phyloP scores from a whole-genome alignment of 2,113 vertebrate genomes.

The Stigmatopora nigra region DNA sequence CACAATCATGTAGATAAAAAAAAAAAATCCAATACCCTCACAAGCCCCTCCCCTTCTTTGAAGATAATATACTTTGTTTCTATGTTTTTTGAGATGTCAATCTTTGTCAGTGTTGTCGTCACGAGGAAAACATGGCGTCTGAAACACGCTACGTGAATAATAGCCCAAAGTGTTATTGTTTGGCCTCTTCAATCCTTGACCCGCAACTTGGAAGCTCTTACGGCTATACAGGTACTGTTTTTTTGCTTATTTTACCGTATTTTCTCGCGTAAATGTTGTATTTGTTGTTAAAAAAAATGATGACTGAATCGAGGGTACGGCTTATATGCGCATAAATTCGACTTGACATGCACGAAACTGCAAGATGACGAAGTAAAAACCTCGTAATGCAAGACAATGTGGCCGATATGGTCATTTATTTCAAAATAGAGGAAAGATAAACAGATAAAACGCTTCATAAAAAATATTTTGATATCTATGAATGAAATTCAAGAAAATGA shows the following conservation, averaged over 20 bases:
- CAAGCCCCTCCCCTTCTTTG: too few species aligned
- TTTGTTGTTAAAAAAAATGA: too few species aligned
- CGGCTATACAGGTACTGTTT: background rate
- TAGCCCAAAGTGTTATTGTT: background rate
- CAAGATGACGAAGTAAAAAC: too few species aligned
- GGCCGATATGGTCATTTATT: too few species aligned
- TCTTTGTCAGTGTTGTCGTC: conserved; percentile 33
- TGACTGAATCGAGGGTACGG: too few species aligned
- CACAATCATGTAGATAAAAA: conserved; percentile 44
- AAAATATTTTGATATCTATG: too few species aligned
- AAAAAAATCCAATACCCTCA: background rate
- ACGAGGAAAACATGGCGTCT: background rate
- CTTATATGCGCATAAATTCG: too few species aligned
- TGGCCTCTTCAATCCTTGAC: background rate
- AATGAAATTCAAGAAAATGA: too few species aligned
- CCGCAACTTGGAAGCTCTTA: background rate
- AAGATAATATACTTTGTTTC: conserved; percentile 30
- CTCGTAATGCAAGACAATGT: too few species aligned
- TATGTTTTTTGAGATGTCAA: conserved; percentile 35
- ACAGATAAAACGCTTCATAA: too few species aligned
- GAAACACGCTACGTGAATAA: background rate
- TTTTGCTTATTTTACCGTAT: background rate
- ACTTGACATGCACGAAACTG: too few species aligned
- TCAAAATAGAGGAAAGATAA: too few species aligned
- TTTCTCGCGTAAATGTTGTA: background rate